A percentile compares a stretch with the other conserved stretches of the same genome.
phyloP scores from a whole-genome alignment of 1,140 invertebrate genomes.

The Akabosia matsudoensis region DNA sequence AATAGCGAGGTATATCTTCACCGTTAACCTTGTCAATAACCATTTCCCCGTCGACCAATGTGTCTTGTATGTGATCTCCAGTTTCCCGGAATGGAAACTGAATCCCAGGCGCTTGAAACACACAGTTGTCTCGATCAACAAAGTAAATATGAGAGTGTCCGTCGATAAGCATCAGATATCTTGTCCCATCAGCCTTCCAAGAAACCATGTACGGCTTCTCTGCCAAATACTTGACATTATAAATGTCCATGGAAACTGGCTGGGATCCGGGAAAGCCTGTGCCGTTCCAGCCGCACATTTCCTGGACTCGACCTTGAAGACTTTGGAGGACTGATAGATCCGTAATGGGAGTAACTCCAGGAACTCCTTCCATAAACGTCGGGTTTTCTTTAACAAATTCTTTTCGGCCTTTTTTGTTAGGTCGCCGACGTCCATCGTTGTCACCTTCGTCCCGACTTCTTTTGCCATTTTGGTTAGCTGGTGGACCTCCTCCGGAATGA shows the following conservation, averaged over 20 bases:
- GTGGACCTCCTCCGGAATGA: neutral
- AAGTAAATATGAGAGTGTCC: constrained; percentile 81
- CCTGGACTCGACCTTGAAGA: constrained; percentile 73
- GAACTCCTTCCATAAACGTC: constrained; percentile 75
- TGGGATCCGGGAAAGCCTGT: constrained; percentile 92
- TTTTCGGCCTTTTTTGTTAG: constrained; percentile 48
- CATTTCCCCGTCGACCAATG: constrained; percentile 95
- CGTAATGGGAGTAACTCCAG: constrained; percentile 65
- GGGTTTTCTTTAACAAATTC: constrained; percentile 58
- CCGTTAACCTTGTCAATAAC: constrained; percentile 81
- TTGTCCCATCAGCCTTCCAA: constrained; percentile 98
- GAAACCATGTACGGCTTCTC: constrained; percentile 89
- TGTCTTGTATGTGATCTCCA: constrained; percentile 69
- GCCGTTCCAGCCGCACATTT: constrained; percentile 74
- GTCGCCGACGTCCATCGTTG: constrained; percentile 50
- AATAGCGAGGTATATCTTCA: constrained; percentile 74
- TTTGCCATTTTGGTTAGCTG: neutral
- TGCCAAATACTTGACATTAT: constrained; percentile 74
- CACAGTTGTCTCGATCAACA: constrained; percentile 89
- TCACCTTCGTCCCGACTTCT: constrained; percentile 51
- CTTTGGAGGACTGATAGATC: constrained; percentile 61
- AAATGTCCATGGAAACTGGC: constrained; percentile 89
- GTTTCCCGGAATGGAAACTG: constrained; percentile 75
- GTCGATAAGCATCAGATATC: constrained; percentile 96
- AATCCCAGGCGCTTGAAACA: constrained; percentile 81